These are phyloP conservation scores for Cyprinodon diabolis DNA, from an alignment of 2,797 vertebrate species.

Conservation along the genomic window DNA sequence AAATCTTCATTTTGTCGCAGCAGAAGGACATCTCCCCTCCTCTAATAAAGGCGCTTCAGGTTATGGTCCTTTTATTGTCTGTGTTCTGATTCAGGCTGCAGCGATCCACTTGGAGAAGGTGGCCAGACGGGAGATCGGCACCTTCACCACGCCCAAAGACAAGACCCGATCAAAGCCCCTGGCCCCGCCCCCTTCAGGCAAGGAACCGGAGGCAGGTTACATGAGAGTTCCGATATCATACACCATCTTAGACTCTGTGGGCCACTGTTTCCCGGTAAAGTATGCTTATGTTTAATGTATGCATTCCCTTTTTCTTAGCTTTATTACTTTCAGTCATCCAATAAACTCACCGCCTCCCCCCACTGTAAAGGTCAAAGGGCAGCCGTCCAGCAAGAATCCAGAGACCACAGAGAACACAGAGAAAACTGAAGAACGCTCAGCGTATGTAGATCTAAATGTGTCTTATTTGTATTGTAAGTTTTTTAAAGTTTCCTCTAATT, in stretches of 20 bases:
- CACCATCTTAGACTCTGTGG: constrained; percentile 80
- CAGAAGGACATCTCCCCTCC: neutral
- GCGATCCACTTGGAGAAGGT: constrained; percentile 88
- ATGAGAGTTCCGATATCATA: constrained; percentile 84
- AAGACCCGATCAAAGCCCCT: constrained; percentile 66
- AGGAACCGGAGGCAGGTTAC: constrained; percentile 73
- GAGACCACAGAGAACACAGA: constrained; percentile 43
- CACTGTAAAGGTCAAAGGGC: constrained; percentile 42
- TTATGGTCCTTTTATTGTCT: neutral
- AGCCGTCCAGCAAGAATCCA: constrained; percentile 34
- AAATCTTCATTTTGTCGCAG: neutral
- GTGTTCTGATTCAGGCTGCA: constrained; percentile 75
- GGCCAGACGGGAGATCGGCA: constrained; percentile 84
- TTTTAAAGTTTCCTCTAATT: neutral
- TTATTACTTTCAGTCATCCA: constrained; percentile 1
- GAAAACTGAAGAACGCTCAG: constrained; percentile 25
- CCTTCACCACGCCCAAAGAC: constrained; percentile 69
- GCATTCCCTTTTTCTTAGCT: neutral
- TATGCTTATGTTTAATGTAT: neutral
- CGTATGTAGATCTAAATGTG: constrained; percentile 51
- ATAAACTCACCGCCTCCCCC: neutral
- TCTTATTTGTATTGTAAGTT: no score
- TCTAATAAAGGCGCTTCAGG: neutral
- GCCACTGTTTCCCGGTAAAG: constrained; percentile 86
- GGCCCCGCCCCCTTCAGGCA: constrained; percentile 60